phyloP scores from a whole-genome alignment of 2,797 vertebrate genomes.

The Pseudopleuronectes americanus region DNA sequence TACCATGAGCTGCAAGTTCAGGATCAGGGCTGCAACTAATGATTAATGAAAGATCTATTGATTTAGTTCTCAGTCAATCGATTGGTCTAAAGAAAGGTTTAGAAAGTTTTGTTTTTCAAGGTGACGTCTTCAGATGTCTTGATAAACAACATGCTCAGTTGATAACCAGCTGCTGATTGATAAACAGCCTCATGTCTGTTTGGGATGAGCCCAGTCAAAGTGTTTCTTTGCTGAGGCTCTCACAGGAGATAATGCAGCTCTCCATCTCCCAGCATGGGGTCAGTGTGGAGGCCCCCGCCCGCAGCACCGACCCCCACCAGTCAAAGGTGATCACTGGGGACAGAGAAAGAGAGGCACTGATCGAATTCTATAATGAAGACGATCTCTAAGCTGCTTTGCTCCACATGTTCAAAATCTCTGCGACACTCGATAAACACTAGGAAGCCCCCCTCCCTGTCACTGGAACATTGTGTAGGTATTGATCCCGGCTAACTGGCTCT shows the following conservation, averaged over 20 bases:
- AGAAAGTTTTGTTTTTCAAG: too few species aligned
- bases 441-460: conserved; percentile 78
- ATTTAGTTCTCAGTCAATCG: too few species aligned
- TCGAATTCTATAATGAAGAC: conserved; percentile 88
- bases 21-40: too few species aligned
- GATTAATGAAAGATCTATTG: too few species aligned
- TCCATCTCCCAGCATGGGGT: conserved; percentile 74
- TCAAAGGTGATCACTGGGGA: conserved; percentile 80
- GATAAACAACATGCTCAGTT: background rate
- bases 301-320: conserved; percentile 63
- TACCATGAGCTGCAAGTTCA: too few species aligned
- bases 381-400: conserved; percentile 84
- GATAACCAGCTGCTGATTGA: background rate
- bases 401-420: conserved; percentile 83
- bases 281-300: conserved; percentile 35
- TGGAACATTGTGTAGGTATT: conserved; percentile 86
- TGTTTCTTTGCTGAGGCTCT: conserved; percentile 39
- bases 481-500: conserved; percentile 80
- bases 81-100: too few species aligned
- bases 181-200: background rate
- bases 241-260: conserved; percentile 56
- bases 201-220: conserved; percentile 14
- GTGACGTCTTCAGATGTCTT: background rate
- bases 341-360: conserved; percentile 77
- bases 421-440: conserved; percentile 77